Evolutionary conservation across 2,888 invertebrate species (phyloP), one percentile per base, ranked within the genome.

Genomic region (Watsonalla cultraria): DNA sequence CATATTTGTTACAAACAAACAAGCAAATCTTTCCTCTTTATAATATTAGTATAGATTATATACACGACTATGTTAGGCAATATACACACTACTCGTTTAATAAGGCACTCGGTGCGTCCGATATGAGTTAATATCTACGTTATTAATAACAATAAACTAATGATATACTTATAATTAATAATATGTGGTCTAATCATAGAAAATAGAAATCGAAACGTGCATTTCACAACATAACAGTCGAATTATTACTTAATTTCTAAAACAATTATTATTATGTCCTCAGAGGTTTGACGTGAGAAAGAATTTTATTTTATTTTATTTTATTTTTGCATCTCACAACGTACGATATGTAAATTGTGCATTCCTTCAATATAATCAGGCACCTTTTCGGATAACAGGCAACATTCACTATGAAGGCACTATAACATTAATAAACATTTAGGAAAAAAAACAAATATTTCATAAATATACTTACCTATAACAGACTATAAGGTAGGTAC

Each of bases 41-140:
- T 42, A 42, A 2, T 5, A 5, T 8, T 11, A 2, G 11, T 42
- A 0, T 42, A 11, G 8, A 11, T 42, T 45, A 51, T 51, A n/a
- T 51, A 46, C 45, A 51, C 45, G 33, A 34, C 45, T 45, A 51
- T 33, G 14, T 65, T 57, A 45, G 45, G 62, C 63, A 59, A 78
- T 81, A 63, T 87, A 88, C 84, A 82, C 60, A 68, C 89, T 89
- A 89, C 84, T 39, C 11, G 59, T 66, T 79, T 75, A 71, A 73
- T 86, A 89, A 89, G 89, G 89, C 89, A 89, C 89, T 86, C 82
- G 81, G 87, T 86, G 89, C 84, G 72, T 74, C 63, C 68, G 65
- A 62, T 70, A 56, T 55, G 58, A 52, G 47, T 56, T 60, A 53
- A 58, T 54, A 52, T 33, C 59, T 56, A 54, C 34, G n/a, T 47